Evolutionary conservation across 2,113 vertebrate species (phyloP), one percentile per base, ranked within the genome.

Genomic region (Oryzias javanicus): DNA sequence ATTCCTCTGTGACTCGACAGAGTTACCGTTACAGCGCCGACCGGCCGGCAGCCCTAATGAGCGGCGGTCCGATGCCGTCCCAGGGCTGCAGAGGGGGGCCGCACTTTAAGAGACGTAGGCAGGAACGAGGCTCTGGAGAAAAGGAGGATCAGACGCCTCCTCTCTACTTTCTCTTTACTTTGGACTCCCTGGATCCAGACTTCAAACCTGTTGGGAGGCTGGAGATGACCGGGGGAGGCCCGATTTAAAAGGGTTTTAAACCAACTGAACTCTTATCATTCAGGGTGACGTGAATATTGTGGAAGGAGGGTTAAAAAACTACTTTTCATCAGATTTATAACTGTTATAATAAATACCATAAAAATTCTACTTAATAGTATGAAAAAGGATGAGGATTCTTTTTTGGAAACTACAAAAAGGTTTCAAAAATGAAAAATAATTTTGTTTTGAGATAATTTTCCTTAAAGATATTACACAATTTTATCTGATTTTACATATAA

Each of bases 31-130:
- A 64, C 68, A 41, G 74, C 61, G 64, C 71, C 83, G 60, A 35
- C 17, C 17, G 55, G 67, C 64, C 74, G 62, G 62, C 42, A 67
- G 67, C 67, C 64, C 67, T 71, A 74, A 89, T 85, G 84, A 88
- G 89, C 78, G 72, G 68, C 46, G 67, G 59, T 68, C 67, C 89
- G 89, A 91, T 82, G 78, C 79, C 16, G 59, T 83, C 79, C 70
- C 74, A 51, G 49, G 60, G 72, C 68, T 76, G 78, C 82, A 52
- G 68, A 73, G 71, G 60, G 75, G 74, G 74, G 22, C 67, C 67
- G 25, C 82, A 51, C 75, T 83, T 88, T 85, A 82, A 75, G 74
- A 82, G 83, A 88, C 89, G 87, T 88, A 86, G 79, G 74, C 72
- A 74, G 61, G 55, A 82, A 82, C 52, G 67, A 77, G 72, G 52